phyloP scores from a whole-genome alignment of 2,797 vertebrate species.

The Lithobates sylvaticus region DNA sequence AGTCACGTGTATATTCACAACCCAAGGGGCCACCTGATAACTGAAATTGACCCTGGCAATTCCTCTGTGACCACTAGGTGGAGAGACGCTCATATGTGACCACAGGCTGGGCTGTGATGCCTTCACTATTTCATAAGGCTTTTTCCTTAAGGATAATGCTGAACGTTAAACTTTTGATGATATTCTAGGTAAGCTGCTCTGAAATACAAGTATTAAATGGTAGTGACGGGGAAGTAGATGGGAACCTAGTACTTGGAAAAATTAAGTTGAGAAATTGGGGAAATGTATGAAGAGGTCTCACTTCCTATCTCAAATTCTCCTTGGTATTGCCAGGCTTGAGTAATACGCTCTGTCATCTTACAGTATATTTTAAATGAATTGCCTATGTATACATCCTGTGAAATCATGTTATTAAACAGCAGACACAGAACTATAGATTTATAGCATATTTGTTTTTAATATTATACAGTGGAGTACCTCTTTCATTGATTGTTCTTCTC shows the following conservation, averaged over 20 bases:
- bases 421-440: not conserved
- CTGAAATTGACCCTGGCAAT: not conserved
- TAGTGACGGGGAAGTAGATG: not conserved
- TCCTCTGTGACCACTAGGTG: constrained; percentile 26
- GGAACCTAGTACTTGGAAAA: not conserved
- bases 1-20: not conserved
- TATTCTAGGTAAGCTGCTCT: not conserved
- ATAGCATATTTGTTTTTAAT: not conserved
- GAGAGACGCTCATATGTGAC: not conserved
- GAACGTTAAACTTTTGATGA: not conserved
- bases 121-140: too few relatives aligned
- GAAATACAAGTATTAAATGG: not conserved
- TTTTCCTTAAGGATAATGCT: not conserved
- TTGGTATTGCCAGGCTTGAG: constrained; percentile 19
- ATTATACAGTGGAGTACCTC: not conserved
- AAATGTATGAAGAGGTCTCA: constrained; percentile 1
- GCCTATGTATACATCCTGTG: not conserved
- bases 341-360: constrained; percentile 19
- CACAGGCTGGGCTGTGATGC: not conserved
- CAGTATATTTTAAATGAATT: not conserved
- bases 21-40: not conserved
- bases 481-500: constrained; percentile 55
- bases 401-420: not conserved
- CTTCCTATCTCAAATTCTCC: not conserved
- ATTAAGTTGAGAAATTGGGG: not conserved